phyloP scores from a whole-genome alignment of 2,113 vertebrate genomes.

The Boulengeromyrus knoepffleri region DNA sequence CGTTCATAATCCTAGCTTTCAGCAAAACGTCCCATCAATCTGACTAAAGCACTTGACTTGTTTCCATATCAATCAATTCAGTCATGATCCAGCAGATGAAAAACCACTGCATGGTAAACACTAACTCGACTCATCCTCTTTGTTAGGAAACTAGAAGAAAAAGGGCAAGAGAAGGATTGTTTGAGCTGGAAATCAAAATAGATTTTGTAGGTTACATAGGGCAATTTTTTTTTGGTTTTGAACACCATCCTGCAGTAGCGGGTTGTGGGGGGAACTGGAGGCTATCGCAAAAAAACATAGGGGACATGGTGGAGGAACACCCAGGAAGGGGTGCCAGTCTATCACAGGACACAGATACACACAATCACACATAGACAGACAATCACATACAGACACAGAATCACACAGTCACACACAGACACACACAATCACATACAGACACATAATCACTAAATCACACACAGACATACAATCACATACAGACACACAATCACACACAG shows the following conservation, averaged over 20 bases:
- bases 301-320: background rate
- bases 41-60: background rate
- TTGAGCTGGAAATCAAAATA: constrained; percentile 7
- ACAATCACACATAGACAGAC: background rate
- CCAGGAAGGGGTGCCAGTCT: background rate
- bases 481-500: no score
- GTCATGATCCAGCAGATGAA: background rate
- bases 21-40: background rate
- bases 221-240: background rate
- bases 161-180: background rate
- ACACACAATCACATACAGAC: no score
- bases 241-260: background rate
- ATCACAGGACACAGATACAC: background rate
- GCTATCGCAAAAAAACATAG: background rate
- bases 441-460: no score
- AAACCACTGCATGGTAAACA: background rate
- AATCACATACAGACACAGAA: background rate
- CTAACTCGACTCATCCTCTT: background rate
- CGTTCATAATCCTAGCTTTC: background rate
- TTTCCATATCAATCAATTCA: background rate
- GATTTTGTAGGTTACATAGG: background rate
- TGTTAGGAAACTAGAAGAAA: background rate
- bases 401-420: no score
- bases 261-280: background rate
- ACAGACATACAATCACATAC: no score